These are phyloP conservation scores for Accipiter virgatus DNA, from an alignment of 2,113 vertebrate species.

Conservation along the genomic window DNA sequence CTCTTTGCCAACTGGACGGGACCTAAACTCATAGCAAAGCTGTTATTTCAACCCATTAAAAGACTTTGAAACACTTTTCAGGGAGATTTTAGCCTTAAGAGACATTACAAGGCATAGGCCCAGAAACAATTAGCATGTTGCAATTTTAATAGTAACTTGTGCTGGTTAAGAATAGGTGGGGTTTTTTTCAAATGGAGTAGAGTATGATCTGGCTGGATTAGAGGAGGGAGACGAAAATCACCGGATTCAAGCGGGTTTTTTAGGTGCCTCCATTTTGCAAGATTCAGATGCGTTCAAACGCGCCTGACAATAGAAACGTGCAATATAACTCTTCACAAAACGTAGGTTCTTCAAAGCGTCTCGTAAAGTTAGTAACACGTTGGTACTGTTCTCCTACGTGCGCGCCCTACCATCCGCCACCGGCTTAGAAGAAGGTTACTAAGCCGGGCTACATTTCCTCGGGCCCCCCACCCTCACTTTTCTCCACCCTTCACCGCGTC, in stretches of 20 bases:
- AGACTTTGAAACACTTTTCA: not conserved
- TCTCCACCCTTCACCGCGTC: not conserved
- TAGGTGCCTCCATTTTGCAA: not conserved
- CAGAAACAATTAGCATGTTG: not conserved
- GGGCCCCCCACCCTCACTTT: not conserved
- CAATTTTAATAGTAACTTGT: not conserved
- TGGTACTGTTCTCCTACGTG: not conserved
- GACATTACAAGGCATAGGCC: not conserved
- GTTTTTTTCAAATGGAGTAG: not conserved
- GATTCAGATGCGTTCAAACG: not conserved
- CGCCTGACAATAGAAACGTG: not conserved
- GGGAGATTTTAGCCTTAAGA: not conserved
- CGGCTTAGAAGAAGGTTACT: not conserved
- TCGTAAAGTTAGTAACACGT: not conserved
- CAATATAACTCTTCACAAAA: not conserved
- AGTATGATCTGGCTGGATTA: not conserved
- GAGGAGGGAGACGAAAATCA: not conserved
- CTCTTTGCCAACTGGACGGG: not conserved
- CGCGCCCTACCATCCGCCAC: not conserved
- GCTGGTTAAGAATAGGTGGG: not conserved
- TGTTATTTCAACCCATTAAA: not conserved
- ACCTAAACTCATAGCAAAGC: constrained; percentile 20
- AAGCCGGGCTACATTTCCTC: not conserved
- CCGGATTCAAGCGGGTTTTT: not conserved
- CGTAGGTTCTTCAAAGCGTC: not conserved